A percentile compares a stretch with the other conserved stretches of the same genome.
Conservation (phyloP, 2,113 vertebrate species). For the Ailuropoda melanoleuca region DNA sequence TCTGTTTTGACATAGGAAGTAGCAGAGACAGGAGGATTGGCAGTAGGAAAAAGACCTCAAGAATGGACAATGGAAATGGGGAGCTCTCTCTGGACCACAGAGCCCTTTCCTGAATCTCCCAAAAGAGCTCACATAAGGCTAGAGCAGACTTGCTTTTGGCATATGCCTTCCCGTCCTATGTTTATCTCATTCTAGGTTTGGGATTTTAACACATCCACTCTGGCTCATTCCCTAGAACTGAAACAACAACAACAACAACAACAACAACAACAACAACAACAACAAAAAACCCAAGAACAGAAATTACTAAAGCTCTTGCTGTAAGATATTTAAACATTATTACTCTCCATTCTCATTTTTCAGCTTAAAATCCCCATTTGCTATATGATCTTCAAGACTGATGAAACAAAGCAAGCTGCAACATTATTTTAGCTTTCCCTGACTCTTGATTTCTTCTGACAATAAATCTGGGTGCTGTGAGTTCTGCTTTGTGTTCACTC, state of each 20-base stretch:
- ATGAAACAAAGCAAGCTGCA: neutral
- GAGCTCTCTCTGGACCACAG: neutral
- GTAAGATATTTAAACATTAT: slow-evolving; percentile 21
- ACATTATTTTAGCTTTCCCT: neutral
- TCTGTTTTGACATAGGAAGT: neutral
- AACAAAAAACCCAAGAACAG: neutral
- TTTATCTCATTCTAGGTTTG: neutral
- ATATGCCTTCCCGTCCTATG: neutral
- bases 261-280: neutral
- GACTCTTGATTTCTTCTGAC: slow-evolving; percentile 16
- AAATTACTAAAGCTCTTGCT: neutral
- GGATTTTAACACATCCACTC: neutral
- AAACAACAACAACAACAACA: neutral
- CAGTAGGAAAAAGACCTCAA: neutral
- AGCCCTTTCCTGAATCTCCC: neutral
- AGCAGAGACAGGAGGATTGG: neutral
- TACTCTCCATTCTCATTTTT: slow-evolving; percentile 45
- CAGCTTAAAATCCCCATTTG: neutral
- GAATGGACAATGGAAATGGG: neutral
- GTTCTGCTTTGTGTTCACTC: neutral
- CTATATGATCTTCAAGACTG: neutral
- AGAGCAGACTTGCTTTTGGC: neutral
- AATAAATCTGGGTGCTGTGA: neutral
- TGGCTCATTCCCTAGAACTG: neutral
- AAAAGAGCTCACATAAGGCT: neutral